Evolutionary conservation across 1,140 invertebrate species (phyloP), one percentile per base, ranked within the genome.

Genomic region (Drosophila truncata): DNA sequence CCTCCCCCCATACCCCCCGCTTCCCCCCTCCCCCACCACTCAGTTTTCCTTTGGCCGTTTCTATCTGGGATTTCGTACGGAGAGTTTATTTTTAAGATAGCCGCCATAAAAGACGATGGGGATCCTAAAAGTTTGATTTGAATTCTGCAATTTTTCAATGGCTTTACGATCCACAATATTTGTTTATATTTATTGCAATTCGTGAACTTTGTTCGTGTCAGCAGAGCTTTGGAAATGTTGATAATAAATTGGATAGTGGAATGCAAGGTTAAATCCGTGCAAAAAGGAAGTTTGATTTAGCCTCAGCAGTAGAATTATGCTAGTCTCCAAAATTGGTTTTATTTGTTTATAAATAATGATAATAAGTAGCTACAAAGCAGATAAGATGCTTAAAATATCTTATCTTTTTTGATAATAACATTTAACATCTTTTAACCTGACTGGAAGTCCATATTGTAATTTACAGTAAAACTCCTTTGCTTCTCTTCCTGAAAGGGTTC

Each of bases 21-120:
- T 16, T 37, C 10, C 5, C 52, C n/a, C 49, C 33, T 35, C 20
- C 23, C 33, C 13, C n/a, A n/a, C 7, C 33, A 39, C 25, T 37
- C 29, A n/a, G 18, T n/a, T 50, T 37, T 63, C 33, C 60, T 37
- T 50, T 4, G n/a, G 33, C n/a, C 33, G 33, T 54, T 55, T 63
- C 35, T 66, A 49, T 69, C 35, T 52, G 31, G 59, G 35, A 64
- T 44, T 42, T 33, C 35, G 31, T 29, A 62, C 66, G 33, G 31
- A 33, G 66, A 70, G 66, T 67, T 70, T 70, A 66, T 67, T 46
- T 35, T 52, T 66, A 52, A 69, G 62, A 70, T 70, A 66, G 58
- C 41, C 59, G 58, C 31, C n/a, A 62, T 54, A 54, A 54, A 62
- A 55, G 41, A 16, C 46, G 35, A 52, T 29, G 23, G 46, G 46